phyloP scores from a whole-genome alignment of 2,797 vertebrate species.

The Potorous gilbertii region DNA sequence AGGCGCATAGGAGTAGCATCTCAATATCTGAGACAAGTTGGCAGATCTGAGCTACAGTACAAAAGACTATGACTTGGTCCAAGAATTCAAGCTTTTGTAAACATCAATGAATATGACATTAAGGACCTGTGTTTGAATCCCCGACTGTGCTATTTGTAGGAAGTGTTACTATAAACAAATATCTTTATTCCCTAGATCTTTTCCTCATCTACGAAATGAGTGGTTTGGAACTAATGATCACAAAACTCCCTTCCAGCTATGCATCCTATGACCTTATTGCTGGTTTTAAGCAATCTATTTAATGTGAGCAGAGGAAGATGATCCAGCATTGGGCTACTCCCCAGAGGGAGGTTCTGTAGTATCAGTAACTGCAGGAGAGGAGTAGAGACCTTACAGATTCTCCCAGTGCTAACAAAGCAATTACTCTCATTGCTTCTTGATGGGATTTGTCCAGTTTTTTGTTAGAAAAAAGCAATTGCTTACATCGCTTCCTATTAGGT shows the following conservation, averaged over 20 bases:
- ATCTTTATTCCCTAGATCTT: not conserved
- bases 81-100: not conserved
- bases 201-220: not conserved
- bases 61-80: not conserved
- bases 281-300: not conserved
- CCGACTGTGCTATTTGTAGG: not conserved
- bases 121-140: not conserved
- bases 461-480: not conserved
- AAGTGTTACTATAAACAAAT: not conserved
- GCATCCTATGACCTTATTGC: not conserved
- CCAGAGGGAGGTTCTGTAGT: not conserved
- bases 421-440: not conserved
- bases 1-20: not conserved
- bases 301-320: not conserved
- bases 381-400: not conserved
- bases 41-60: not conserved
- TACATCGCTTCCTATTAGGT: not conserved
- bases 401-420: not conserved
- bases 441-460: not conserved
- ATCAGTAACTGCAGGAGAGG: not conserved
- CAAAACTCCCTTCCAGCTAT: not conserved
- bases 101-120: not conserved
- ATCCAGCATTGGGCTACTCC: not conserved
- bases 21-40: not conserved
- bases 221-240: not conserved